Evolutionary conservation across 2,797 vertebrate genomes (phyloP), one percentile per base, ranked within the genome.

Genomic region (Notolepis coatsorum): DNA sequence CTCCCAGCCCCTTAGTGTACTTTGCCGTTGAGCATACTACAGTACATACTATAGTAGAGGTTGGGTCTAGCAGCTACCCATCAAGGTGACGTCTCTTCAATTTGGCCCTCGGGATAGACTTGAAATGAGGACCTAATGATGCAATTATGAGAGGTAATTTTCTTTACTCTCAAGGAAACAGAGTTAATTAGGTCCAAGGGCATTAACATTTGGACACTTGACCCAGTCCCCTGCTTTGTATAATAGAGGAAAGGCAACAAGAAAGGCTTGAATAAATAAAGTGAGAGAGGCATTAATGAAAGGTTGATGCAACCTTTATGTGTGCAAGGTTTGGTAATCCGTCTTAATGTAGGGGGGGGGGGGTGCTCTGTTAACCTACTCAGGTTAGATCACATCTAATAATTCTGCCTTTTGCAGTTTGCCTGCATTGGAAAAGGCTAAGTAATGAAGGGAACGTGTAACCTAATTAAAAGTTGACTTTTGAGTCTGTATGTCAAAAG

Each of bases 291-390:
- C 64, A 83, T 85, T 85, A 89, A 83, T 78, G 88, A 84, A 88
- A 90, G 83, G 82, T 90, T 90, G 88, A 86, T 51, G 65, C 84
- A 87, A 90, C 84, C 90, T 86, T 90, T 90, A 82, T 80, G 71
- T 71, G 55, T 52, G 73, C 45, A 71, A 71, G 76, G 74, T 59
- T 71, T 58, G 33, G 72, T 72, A 84, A 91, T 92, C 89, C 68
- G 82, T 89, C 85, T 89, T 89, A 88, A 90, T 90, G 74, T 69
- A 57, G 38, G 42, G 45, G 58, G 71, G 58, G 71, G 62, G 64
- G 65, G 76, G 61, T 61, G 87, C 80, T 81, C 53, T 7, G 73
- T 87, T 90, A 91, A 88, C 86, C 89, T 81, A 69, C 88, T 90
- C 90, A 73, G 80, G 77, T 82, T 81, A 71, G 78, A 84, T 90